phyloP scores from a whole-genome alignment of 2,797 vertebrate species.

The Phrynocephalus vlangalii region DNA sequence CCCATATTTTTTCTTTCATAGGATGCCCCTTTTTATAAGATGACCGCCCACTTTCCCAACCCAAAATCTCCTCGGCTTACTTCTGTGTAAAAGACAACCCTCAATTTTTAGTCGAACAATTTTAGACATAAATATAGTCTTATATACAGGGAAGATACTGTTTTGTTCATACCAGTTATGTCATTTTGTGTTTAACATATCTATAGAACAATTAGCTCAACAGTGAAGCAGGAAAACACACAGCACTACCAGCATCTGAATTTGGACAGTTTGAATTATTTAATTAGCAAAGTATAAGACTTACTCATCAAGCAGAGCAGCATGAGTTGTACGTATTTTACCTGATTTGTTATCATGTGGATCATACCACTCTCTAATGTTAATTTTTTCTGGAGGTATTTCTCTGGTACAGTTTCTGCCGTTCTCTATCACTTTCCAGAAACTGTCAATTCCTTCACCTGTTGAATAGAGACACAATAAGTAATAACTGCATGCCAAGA shows the following conservation, averaged over 20 bases:
- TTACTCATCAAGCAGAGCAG: constrained; percentile 86
- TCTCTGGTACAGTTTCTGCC: constrained; percentile 83
- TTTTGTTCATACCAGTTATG: no score
- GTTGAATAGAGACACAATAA: constrained; percentile 25
- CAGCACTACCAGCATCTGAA: neutral
- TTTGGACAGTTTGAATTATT: neutral
- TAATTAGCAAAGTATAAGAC: constrained; percentile 27
- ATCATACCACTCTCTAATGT: constrained; percentile 80
- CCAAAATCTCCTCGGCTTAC: no score
- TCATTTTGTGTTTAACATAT: neutral
- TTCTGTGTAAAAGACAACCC: no score
- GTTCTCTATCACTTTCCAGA: constrained; percentile 85
- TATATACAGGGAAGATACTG: no score
- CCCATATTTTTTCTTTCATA: no score
- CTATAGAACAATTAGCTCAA: neutral
- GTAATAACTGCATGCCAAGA: neutral
- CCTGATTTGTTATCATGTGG: constrained; percentile 80
- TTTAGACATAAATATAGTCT: no score
- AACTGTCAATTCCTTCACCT: constrained; percentile 87
- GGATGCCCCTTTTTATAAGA: no score
- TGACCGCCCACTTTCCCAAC: no score
- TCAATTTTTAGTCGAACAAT: no score
- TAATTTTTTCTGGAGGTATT: constrained; percentile 86
- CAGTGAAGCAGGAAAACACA: neutral
- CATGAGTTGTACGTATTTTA: constrained; percentile 81